Evolutionary conservation across 2,113 vertebrate species (phyloP).

Genomic region (Scomber scombrus): DNA sequence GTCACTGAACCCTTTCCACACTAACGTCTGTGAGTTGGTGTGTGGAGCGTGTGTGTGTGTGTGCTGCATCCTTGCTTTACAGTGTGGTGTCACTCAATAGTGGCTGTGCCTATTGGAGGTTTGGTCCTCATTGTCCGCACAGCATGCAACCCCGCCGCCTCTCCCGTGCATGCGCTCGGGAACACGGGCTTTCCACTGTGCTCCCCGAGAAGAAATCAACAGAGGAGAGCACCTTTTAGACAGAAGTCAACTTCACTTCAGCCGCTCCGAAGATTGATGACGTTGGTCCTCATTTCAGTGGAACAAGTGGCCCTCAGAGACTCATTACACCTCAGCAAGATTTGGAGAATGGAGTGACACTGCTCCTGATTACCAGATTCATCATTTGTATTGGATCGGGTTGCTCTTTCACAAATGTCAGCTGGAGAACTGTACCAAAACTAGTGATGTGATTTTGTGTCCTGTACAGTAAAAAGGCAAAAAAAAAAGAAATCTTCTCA

Average conservation of each 20-base stretch:
- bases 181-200: slow-evolving; percentile 41
- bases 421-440: slow-evolving; percentile 30
- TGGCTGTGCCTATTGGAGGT: slow-evolving; percentile 47
- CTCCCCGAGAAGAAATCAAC: slow-evolving; percentile 57
- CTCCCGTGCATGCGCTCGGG: slow-evolving; percentile 10
- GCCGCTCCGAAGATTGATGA: slow-evolving; percentile 74
- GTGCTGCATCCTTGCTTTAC: slow-evolving; percentile 37
- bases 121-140: slow-evolving; percentile 60
- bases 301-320: slow-evolving; percentile 76
- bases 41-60: slow-evolving; percentile 27
- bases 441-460: not conserved
- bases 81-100: slow-evolving; percentile 53
- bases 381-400: slow-evolving; percentile 65
- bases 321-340: slow-evolving; percentile 69
- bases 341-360: slow-evolving; percentile 61
- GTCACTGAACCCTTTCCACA: slow-evolving; percentile 72
- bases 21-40: slow-evolving; percentile 22
- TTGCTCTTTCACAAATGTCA: slow-evolving; percentile 61
- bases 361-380: slow-evolving; percentile 64
- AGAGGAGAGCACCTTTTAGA: slow-evolving; percentile 56
- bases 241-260: slow-evolving; percentile 61
- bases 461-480: not conserved
- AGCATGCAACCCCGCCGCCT: slow-evolving; percentile 26
- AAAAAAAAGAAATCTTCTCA: not conserved
- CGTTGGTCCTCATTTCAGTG: slow-evolving; percentile 60